phyloP scores from a whole-genome alignment of 2,797 vertebrate species.

The Smutsia temminckii region DNA sequence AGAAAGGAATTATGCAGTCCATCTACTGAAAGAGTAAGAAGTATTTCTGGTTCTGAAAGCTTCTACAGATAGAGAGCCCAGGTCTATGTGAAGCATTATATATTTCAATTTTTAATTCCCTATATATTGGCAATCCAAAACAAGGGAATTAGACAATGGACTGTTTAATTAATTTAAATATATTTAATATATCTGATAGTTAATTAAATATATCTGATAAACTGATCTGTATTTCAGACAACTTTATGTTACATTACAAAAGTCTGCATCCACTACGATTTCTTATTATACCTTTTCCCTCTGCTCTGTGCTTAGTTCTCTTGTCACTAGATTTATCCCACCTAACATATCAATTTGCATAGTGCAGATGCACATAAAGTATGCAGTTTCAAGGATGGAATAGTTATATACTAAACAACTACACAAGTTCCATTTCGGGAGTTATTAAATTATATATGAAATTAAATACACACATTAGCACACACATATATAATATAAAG shows the following conservation, averaged over 20 bases:
- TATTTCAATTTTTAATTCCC: not conserved
- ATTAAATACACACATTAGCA: not conserved
- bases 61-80: not conserved
- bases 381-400: not conserved
- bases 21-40: not conserved
- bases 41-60: not conserved
- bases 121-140: not conserved
- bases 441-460: not conserved
- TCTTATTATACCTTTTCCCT: not conserved
- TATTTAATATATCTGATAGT: not conserved
- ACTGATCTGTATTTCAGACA: not conserved
- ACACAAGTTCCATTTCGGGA: not conserved
- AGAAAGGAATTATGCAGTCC: slow-evolving; percentile 36
- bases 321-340: not conserved
- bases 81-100: not conserved
- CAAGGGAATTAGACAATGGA: not conserved
- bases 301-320: not conserved
- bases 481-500: not conserved
- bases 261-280: not conserved
- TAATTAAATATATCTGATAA: not conserved
- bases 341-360: not conserved
- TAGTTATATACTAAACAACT: not conserved
- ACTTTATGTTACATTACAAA: not conserved
- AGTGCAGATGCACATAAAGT: not conserved
- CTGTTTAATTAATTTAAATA: not conserved